These are phyloP conservation scores for Calliphora vomitoria DNA, from an alignment of 2,888 invertebrate species.

Conservation along the genomic window DNA sequence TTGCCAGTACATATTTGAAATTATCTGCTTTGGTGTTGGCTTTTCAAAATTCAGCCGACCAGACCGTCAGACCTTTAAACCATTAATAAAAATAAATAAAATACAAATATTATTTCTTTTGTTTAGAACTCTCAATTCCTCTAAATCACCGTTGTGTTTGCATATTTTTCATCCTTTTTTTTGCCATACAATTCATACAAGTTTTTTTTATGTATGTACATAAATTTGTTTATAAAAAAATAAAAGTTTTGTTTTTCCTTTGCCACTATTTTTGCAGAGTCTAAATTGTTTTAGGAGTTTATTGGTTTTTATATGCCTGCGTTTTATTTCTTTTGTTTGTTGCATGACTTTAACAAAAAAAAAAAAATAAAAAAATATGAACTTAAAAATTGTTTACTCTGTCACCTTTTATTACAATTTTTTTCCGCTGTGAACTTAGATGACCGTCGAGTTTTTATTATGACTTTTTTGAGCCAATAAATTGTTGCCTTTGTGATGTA, in stretches of 20 bases:
- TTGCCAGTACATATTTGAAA: background rate
- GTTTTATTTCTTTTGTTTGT: conserved; percentile 7
- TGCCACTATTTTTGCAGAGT: background rate
- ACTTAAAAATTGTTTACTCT: conserved; percentile 42
- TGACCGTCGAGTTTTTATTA: conserved; percentile 61
- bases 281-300: conserved; percentile 53
- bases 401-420: conserved; percentile 54
- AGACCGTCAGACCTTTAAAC: background rate
- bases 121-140: conserved; percentile 22
- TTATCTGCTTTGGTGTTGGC: conserved; percentile 8
- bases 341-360: conserved; percentile 13
- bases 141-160: conserved; percentile 7
- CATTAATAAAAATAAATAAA: conserved; percentile 34
- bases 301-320: conserved; percentile 38
- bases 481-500: conserved; percentile 43
- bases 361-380: conserved; percentile 56
- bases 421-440: conserved; percentile 62
- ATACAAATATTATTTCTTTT: conserved; percentile 32
- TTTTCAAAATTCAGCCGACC: conserved; percentile 12
- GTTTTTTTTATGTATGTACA: background rate
- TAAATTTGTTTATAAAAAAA: background rate
- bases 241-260: conserved; percentile 11
- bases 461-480: conserved; percentile 64
- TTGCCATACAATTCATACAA: background rate
- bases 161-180: background rate